These are phyloP conservation scores for Nezara viridula DNA, from an alignment of 2,888 invertebrate species.

Conservation along the genomic window DNA sequence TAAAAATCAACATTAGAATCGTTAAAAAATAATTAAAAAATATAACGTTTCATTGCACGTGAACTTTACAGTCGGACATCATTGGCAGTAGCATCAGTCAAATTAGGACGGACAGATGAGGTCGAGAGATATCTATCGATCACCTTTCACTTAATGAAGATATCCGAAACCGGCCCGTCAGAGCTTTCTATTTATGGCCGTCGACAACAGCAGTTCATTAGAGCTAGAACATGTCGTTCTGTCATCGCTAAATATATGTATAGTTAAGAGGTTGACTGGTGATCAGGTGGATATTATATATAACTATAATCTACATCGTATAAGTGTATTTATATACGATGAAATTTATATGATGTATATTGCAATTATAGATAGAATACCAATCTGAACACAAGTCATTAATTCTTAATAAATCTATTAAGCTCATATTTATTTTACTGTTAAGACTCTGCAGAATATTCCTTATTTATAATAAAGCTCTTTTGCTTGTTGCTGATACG, in stretches of 20 bases:
- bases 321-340: not conserved
- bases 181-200: conserved; percentile 1
- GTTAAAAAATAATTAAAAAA: no score
- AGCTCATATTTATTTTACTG: no score
- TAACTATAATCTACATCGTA: not conserved
- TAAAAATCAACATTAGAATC: no score
- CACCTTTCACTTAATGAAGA: conserved; percentile 19
- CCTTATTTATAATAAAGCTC: no score
- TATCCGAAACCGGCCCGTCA: not conserved
- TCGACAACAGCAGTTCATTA: not conserved
- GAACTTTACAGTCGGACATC: not conserved
- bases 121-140: not conserved
- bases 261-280: not conserved
- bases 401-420: no score
- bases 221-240: not conserved
- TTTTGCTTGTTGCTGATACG: no score
- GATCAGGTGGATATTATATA: not conserved
- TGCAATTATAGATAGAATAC: no score
- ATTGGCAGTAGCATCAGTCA: not conserved
- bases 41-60: not conserved
- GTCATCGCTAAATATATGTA: not conserved
- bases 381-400: no score
- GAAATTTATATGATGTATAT: no score
- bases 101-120: not conserved
- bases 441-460: no score